A percentile compares a stretch with the other conserved stretches of the same genome.
These are phyloP conservation scores for Pelusios castaneus DNA, from an alignment of 2,113 vertebrate species.

Conservation along the genomic window DNA sequence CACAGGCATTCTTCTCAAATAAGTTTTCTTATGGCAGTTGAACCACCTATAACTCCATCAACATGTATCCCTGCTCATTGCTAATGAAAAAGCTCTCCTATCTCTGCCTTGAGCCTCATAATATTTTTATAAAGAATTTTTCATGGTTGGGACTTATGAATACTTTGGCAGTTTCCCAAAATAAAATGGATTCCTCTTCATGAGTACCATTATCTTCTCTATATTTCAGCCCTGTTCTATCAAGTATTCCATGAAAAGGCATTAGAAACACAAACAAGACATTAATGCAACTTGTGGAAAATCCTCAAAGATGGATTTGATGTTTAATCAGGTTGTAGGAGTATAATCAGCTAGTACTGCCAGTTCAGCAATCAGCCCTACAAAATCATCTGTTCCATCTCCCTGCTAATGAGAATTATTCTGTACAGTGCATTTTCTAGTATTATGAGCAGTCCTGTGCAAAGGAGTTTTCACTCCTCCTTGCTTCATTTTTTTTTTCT, in stretches of 20 bases:
- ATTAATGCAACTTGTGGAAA: neutral
- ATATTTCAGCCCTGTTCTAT: neutral
- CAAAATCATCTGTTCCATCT: conserved; percentile 7
- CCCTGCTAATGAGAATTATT: conserved; percentile 30
- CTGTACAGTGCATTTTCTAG: neutral
- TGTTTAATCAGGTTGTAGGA: conserved; percentile 33
- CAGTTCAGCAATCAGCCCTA: neutral
- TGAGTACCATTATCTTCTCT: neutral
- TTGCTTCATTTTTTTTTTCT: neutral
- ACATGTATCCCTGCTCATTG: neutral
- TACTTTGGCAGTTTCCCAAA: neutral
- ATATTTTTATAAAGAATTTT: neutral
- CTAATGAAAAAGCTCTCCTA: neutral
- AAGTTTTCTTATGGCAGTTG: neutral
- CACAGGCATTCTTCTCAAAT: neutral
- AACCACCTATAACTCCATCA: neutral
- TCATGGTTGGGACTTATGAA: neutral
- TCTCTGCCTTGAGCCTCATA: neutral
- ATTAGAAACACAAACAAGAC: neutral
- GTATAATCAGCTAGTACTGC: conserved; percentile 25
- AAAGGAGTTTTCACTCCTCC: neutral
- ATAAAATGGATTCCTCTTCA: neutral
- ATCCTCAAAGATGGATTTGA: conserved; percentile 1
- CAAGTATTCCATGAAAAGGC: neutral
- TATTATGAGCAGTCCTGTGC: neutral